Conservation (phyloP, 2,888 invertebrate species). For the Brassicogethes aeneus region DNA sequence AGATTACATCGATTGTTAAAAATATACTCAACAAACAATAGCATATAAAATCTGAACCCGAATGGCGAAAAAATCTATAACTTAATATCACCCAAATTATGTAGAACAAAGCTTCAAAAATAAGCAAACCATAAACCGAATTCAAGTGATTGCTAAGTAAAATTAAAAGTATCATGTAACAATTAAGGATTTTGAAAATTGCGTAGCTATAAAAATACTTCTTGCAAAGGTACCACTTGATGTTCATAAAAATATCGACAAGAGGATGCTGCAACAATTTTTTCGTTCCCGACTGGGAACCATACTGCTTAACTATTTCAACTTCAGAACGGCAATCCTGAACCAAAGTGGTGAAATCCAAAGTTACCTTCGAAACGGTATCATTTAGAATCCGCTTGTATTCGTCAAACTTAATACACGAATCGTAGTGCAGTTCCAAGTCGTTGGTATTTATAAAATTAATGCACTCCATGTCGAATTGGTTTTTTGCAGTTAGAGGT, state of each 20-base stretch:
- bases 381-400: neutral
- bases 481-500: neutral
- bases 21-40: neutral
- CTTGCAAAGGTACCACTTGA: constrained; percentile 1
- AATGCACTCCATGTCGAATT: neutral
- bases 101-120: neutral
- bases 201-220: neutral
- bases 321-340: neutral
- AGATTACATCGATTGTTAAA: neutral
- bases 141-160: neutral
- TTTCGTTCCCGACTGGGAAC: neutral
- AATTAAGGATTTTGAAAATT: neutral
- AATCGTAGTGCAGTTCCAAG: neutral
- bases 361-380: neutral
- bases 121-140: neutral
- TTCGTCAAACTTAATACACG: neutral
- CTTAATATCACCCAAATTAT: neutral
- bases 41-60: neutral
- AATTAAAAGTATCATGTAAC: neutral
- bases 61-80: no score
- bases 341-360: constrained; percentile 1
- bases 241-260: neutral
- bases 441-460: neutral
- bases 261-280: neutral
- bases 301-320: neutral